These are phyloP conservation scores for Syngnathus typhle DNA, from an alignment of 2,113 vertebrate genomes.

Conservation along the genomic window DNA sequence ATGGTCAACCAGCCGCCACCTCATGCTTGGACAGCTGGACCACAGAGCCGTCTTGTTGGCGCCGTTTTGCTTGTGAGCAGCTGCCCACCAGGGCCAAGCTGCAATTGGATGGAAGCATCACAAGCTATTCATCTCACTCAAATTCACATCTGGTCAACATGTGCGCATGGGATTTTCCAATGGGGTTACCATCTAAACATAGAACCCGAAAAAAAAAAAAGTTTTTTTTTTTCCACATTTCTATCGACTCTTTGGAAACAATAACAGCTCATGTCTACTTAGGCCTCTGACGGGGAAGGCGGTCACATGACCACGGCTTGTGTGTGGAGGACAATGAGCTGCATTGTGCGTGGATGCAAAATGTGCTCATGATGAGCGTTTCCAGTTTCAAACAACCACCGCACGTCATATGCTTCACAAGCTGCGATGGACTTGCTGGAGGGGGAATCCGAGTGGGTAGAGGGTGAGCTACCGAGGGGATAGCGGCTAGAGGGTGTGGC, in stretches of 20 bases:
- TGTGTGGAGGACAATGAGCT: conserved; percentile 12
- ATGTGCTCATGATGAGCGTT: conserved; percentile 34
- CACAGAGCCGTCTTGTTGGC: background rate
- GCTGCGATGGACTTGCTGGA: background rate
- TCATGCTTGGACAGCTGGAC: background rate
- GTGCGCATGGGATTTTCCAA: conserved; percentile 36
- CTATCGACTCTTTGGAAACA: background rate
- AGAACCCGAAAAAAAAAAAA: background rate
- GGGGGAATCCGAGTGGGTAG: background rate
- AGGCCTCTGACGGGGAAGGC: background rate
- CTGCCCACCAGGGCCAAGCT: background rate
- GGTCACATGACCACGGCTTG: conserved; percentile 31
- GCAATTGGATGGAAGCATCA: background rate
- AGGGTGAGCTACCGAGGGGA: background rate
- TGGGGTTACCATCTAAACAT: conserved; percentile 44
- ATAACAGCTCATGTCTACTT: conserved; percentile 12
- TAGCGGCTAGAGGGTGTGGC: background rate
- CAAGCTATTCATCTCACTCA: background rate
- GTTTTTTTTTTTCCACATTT: conserved; percentile 27
- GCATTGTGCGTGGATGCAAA: conserved; percentile 18
- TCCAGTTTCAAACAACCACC: background rate
- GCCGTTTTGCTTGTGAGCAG: background rate
- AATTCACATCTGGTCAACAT: conserved; percentile 24
- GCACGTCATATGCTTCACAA: conserved; percentile 5
- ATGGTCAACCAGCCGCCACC: background rate